phyloP scores from a whole-genome alignment of 2,888 invertebrate species.

The Cistogaster globosa region DNA sequence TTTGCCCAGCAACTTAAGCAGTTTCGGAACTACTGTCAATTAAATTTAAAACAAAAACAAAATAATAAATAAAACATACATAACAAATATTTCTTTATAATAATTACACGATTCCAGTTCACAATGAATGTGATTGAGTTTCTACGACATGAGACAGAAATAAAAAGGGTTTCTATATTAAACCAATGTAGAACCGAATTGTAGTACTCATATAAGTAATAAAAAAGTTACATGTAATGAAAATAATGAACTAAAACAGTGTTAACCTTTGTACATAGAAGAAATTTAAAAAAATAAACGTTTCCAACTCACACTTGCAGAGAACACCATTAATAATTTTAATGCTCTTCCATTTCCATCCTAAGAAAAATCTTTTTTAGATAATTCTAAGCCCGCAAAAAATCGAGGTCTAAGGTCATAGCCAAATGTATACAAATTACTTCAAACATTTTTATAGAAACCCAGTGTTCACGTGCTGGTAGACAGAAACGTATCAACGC shows the following conservation, averaged over 20 bases:
- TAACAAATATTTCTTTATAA: conserved; percentile 15
- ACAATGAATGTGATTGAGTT: conserved; percentile 61
- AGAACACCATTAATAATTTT: conserved; percentile 30
- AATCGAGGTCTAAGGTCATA: background rate
- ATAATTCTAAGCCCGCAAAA: conserved; percentile 12
- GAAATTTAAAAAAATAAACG: background rate
- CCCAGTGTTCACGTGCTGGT: conserved; percentile 4
- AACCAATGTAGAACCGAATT: background rate
- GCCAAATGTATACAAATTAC: background rate
- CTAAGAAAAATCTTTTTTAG: conserved; percentile 18
- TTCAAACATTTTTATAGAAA: background rate
- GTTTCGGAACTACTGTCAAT: conserved; percentile 65
- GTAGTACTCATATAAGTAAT: conserved; percentile 3
- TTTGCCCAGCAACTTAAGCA: no score
- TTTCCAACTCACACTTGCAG: background rate
- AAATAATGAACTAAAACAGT: conserved; percentile 15
- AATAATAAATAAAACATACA: background rate
- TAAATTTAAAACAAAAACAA: conserved; percentile 34
- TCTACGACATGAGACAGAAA: background rate
- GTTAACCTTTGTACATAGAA: conserved; percentile 4
- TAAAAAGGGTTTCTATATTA: conserved; percentile 52
- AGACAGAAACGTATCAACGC: background rate
- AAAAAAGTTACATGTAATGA: conserved; percentile 27
- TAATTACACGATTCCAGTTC: conserved; percentile 46
- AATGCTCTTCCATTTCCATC: no score